Base-by-base conservation (phyloP, 2,113 vertebrate genomes). In the Silurus meridionalis region DNA sequence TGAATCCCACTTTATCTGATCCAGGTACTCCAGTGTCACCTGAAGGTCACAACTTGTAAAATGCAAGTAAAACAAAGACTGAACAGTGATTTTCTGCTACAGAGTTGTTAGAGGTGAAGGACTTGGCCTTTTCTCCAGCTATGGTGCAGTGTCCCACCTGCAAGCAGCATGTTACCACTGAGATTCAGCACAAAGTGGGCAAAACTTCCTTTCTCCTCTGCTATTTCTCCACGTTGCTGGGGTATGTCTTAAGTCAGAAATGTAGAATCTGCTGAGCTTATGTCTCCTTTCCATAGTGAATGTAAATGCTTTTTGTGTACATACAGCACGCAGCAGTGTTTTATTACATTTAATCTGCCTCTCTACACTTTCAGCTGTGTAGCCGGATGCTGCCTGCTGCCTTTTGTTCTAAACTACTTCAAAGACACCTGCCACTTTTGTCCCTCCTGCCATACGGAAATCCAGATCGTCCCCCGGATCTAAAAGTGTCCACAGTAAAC, bases 351-450 rank as follows among this genome's bases (percentile, higher is more conserved):
- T 21, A 80, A 21, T 15, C 55, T 60, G 28, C 55, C 57, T 46
- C 48, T 53, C 61, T 53, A 66, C 14, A 2, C 48, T 82, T 52
- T 6, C 61, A 98, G 97, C 82, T 96, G 96, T 77, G 0, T 95
- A 0, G 89, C 60, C 0, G 97, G 97, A 83, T 97, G 97, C 91
- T 98, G 97, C 89, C 91, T 98, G 85, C 91, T 98, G 88, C 97
- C 97, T 0, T 97, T 98, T 91, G 96, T 90, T 10, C 48, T 95
- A 55, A 92, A 95, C 0, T 89, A 91, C 8, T 83, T 96, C 2
- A 96, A 92, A 89, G 94, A 96, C 15, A 93, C 97, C 89, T 87
- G 93, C 57, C 97, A 98, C 89, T 89, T 7, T 14, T 98, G 97
- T 87, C 96, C 97, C 0, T 92, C 89, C 61, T 98, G 97, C 87